Percentiles rank a stretch among this genome's conserved stretches.
These are phyloP conservation scores for Cetoscarus ocellatus DNA, from an alignment of 2,797 vertebrate genomes.

Conservation along the genomic window DNA sequence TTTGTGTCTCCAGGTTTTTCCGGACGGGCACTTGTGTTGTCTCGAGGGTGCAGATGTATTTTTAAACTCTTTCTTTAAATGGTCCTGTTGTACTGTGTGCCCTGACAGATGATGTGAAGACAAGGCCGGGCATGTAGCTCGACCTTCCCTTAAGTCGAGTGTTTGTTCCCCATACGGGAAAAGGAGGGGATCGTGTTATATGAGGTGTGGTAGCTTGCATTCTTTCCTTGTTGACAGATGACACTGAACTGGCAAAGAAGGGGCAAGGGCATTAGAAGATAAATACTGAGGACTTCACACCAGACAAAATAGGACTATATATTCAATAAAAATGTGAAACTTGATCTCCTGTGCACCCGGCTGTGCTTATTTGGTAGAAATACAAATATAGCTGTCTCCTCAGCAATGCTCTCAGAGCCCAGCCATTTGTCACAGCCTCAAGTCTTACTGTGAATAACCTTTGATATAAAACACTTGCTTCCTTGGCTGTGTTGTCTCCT, in stretches of 20 bases:
- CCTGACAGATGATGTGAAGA: constrained; percentile 78
- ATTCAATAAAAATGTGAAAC: constrained; percentile 82
- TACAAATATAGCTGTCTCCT: constrained; percentile 83
- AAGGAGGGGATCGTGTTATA: constrained; percentile 71
- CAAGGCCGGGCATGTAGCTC: constrained; percentile 64
- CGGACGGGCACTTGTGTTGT: constrained; percentile 53
- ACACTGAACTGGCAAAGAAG: constrained; percentile 68
- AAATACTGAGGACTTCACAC: constrained; percentile 76
- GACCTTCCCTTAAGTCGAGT: constrained; percentile 77
- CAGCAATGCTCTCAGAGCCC: constrained; percentile 69
- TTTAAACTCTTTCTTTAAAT: constrained; percentile 80
- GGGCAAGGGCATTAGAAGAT: constrained; percentile 56
- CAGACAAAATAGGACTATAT: constrained; percentile 65
- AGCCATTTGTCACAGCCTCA: constrained; percentile 66
- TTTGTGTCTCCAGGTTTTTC: constrained; percentile 64
- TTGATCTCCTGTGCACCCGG: constrained; percentile 62
- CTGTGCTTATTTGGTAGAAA: constrained; percentile 80
- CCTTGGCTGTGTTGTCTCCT: constrained; percentile 23
- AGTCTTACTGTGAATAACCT: constrained; percentile 71
- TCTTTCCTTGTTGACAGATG: constrained; percentile 78
- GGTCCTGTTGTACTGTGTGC: constrained; percentile 63
- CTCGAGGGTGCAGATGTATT: constrained; percentile 71
- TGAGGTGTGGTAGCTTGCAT: constrained; percentile 68
- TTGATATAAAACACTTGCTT: constrained; percentile 63
- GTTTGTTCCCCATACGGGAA: constrained; percentile 67